Percentiles rank a stretch among this genome's conserved stretches.
These are phyloP conservation scores for Halichoerus grypus DNA, from an alignment of 2,113 vertebrate species.

Conservation along the genomic window DNA sequence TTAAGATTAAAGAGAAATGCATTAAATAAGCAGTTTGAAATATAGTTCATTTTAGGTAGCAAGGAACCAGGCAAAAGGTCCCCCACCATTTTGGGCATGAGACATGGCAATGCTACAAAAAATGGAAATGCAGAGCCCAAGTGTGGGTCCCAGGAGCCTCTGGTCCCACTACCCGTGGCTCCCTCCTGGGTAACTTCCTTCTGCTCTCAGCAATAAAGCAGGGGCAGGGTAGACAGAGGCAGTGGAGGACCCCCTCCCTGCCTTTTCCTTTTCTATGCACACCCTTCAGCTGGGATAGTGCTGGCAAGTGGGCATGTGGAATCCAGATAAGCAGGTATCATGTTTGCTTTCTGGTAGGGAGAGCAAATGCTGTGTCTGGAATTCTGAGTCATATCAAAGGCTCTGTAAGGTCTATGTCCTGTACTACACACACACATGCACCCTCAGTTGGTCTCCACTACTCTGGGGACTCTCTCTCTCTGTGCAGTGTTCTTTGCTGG, in stretches of 20 bases:
- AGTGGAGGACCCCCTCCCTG: neutral
- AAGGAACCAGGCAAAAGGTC: neutral
- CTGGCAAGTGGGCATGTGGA: constrained; percentile 50
- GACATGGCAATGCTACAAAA: too few species aligned
- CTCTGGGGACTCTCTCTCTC: neutral
- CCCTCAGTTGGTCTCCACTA: neutral
- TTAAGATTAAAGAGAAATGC: neutral
- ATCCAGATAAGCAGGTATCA: constrained; percentile 52
- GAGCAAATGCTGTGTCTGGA: constrained; percentile 40
- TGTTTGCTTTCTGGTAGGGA: constrained; percentile 2
- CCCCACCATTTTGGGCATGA: neutral
- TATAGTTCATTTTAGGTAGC: neutral
- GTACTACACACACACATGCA: neutral
- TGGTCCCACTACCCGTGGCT: neutral
- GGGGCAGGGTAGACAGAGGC: neutral
- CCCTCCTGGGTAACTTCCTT: neutral
- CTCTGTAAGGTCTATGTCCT: neutral
- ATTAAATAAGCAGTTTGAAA: neutral
- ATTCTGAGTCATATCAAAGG: constrained; percentile 38
- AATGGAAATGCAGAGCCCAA: neutral
- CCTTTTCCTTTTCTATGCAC: constrained; percentile 42
- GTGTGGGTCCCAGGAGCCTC: neutral
- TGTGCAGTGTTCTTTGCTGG: neutral
- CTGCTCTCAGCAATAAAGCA: neutral
- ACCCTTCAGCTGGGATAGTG: constrained; percentile 24